Evolutionary conservation across 2,888 invertebrate genomes (phyloP), one percentile per base, ranked within the genome.

Genomic region (Drosophila hamatofila): DNA sequence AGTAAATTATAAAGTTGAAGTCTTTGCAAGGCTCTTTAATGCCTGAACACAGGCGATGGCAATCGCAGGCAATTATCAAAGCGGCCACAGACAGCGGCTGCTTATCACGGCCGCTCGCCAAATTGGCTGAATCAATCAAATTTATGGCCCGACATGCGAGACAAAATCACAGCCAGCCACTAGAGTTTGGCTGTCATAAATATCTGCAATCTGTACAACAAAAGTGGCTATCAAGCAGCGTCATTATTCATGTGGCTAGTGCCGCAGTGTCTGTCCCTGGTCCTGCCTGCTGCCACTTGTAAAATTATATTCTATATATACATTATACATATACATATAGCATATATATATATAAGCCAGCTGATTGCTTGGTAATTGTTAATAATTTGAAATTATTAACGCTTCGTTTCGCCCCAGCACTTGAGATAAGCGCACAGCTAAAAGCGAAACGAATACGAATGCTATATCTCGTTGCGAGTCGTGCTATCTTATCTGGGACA

Each of bases 341-440:
- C 27, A 18, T 58, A 21, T 44, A 54, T 57, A 66, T 61, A 44
- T 42, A 55, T 58, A 42, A 33, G 55, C 73, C 59, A 64, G 67
- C 68, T 86, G 88, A 86, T 86, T 88, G 88, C 57, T 49, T 49
- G 55, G 64, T 86, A 86, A 86, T 86, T 89, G 80, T 86, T 86
- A 74, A 80, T 86, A 86, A 89, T 86, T 84, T 81, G 48, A 70
- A 88, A 80, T 82, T 77, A 87, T 81, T 81, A 89, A 75, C 72
- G 70, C 69, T 37, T 52, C 52, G 63, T 56, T 30, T 44, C 42
- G n/a, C 54, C 48, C 52, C 16, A 9, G 57, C 72, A 81, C 72
- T 75, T 51, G 11, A 89, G 88, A 89, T 78, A 87, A 66, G 64
- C 44, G 33, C 49, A 41, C 11, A 23, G 46, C 46, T 48, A 63